Evolutionary conservation across 2,113 vertebrate genomes (phyloP), one percentile per base, ranked within the genome.

Genomic region (Hyaena hyaena): DNA sequence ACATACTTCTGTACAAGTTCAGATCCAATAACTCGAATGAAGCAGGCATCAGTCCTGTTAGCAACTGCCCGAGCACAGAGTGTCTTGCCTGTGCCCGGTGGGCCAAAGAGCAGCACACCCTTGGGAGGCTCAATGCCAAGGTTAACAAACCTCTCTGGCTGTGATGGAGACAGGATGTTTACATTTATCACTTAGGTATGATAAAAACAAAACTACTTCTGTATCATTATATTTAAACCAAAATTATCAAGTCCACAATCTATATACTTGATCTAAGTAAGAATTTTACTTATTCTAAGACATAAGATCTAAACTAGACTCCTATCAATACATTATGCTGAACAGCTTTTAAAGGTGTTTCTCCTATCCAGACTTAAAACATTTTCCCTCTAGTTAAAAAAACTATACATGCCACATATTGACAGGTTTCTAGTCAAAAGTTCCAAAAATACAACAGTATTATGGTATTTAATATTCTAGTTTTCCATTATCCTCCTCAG

Each of bases 1-100:
- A 99, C 99, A 0, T 99, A 99, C 87, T 99, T 99, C 99, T 99
- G 99, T 90, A 99, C 99, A 98, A 99, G 98, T 94, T 99, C 99
- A 0, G 99, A 99, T 12, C 99, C 99, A 23, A 99, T 99, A 48
- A 99, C 99, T 73, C 99, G 98, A 98, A 99, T 99, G 98, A 99
- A 99, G 98, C 99, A 99, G 92, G 99, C 99, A 2, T 99, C 99
- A 0, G 99, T 99, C 91, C 99, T 99, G 97, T 99, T 99, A 21
- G 99, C 99, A 43, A 99, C 99, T 0, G 99, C 99, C 5, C 99
- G 99, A n/a, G 99, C 99, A 92, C 99, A 99, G 17, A 99, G 99
- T 0, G 99, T 99, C 98, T 99, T 99, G 80, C 99, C 99, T 0
- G 99, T 99, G 33, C 99, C 99, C 0, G 99, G 99, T 0, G 99